Evolutionary conservation across 2,113 vertebrate species (phyloP).

Genomic region (Tachycineta bicolor): DNA sequence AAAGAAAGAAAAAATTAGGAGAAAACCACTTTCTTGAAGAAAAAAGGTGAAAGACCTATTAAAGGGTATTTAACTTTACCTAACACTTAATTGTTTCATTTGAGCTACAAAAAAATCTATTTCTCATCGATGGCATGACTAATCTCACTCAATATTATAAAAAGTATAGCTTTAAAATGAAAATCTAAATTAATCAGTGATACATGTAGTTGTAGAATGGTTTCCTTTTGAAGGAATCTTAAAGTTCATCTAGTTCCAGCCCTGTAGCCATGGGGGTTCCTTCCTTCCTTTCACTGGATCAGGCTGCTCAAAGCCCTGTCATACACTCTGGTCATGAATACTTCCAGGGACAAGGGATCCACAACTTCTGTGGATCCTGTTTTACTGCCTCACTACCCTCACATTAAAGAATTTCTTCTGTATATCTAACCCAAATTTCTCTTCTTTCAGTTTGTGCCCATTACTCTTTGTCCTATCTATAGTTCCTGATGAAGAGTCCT

Average conservation of each 20-base stretch:
- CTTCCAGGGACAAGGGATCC: neutral
- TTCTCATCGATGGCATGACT: neutral
- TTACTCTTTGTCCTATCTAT: neutral
- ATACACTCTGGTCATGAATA: neutral
- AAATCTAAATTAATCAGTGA: neutral
- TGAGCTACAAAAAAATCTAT: neutral
- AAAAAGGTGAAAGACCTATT: neutral
- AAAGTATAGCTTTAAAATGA: neutral
- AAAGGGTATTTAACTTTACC: neutral
- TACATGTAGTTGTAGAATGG: neutral
- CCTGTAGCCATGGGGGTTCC: accelerated
- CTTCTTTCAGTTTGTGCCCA: neutral
- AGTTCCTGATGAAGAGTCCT: neutral
- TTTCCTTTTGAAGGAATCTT: neutral
- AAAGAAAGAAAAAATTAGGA: neutral
- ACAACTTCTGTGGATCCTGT: neutral
- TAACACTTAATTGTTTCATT: neutral
- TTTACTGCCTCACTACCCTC: neutral
- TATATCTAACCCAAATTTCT: neutral
- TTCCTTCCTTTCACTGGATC: neutral
- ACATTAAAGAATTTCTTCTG: neutral
- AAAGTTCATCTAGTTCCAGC: neutral
- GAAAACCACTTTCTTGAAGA: neutral
- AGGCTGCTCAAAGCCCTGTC: neutral
- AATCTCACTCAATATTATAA: neutral